Evolutionary conservation across 2,113 vertebrate species (phyloP), one percentile per base, ranked within the genome.

Genomic region (Cololabis saira): DNA sequence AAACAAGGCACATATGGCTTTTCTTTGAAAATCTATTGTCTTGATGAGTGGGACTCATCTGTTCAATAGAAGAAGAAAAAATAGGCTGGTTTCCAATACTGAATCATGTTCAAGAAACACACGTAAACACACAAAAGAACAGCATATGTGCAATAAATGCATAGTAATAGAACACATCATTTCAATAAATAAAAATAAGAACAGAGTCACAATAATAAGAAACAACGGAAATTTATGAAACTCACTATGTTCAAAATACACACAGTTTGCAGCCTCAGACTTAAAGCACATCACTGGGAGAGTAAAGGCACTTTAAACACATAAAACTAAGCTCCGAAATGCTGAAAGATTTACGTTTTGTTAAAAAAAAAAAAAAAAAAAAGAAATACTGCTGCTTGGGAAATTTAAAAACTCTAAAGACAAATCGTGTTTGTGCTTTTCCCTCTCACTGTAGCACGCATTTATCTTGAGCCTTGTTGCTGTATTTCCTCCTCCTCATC

Each of bases 401-500:
- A 4, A 47, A 49, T 15, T 58, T 42, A 15, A 41, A 3, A 33
- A n/a, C 12, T 37, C 43, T 47, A 15, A 8, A 17, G n/a, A 58
- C 64, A 53, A 48, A 72, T 66, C 1, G 12, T 14, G 12, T 40
- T 40, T 50, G 58, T 72, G 41, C 7, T 40, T 10, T 9, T 67
- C 24, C 37, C 22, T 73, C 60, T 95, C 91, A 96, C 82, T 95
- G 95, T 52, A 97, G 80, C 40, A 86, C 83, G 71, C 95, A 97
- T 80, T 94, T 96, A 7, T 96, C 95, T 7, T 37, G 33, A 37
- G 33, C 33, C 49, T 94, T 94, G 61, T 93, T 94, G 88, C 88
- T 95, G 80, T 91, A 89, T 84, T 95, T 96, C 51, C 86, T 90
- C 5, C 95, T 92, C 37, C 95, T 92, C 85, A 93, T 91, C 74